Conservation (phyloP, 2,888 invertebrate species). For the Leptothorax acervorum region DNA sequence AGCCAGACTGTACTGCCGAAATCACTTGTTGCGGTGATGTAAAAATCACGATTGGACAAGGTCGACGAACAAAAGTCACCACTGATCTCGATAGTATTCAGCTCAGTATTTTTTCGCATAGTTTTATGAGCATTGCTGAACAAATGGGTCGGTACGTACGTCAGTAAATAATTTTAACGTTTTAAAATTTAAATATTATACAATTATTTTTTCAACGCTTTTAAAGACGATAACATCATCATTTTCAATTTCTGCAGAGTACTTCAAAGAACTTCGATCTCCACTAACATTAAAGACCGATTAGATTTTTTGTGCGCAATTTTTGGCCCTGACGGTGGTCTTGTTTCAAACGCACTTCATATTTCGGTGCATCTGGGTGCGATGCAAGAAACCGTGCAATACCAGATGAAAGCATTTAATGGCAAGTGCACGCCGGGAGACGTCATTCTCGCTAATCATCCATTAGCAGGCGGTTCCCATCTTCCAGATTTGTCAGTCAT, state of each 20-base stretch:
- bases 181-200: background rate
- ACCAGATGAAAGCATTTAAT: conserved; percentile 92
- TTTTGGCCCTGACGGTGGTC: conserved; percentile 98
- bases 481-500: conserved; percentile 99
- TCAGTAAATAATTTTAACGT: background rate
- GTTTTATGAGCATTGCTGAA: conserved; percentile 99
- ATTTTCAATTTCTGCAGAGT: conserved; percentile 88
- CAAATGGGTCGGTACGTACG: conserved; percentile 96
- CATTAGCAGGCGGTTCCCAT: conserved; percentile 98
- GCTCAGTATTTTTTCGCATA: conserved; percentile 98
- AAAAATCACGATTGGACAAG: conserved; percentile 89
- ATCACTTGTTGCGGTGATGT: conserved; percentile 94
- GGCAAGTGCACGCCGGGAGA: conserved; percentile 93
- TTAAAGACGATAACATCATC: background rate
- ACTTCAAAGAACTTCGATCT: conserved; percentile 98
- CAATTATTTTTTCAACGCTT: background rate
- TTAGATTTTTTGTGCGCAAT: conserved; percentile 99
- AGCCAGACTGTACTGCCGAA: conserved; percentile 94
- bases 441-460: conserved; percentile 98
- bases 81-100: conserved; percentile 96
- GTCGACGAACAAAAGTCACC: conserved; percentile 88
- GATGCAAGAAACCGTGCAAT: conserved; percentile 98
- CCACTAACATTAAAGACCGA: conserved; percentile 99
- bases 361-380: conserved; percentile 98
- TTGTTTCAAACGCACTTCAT: conserved; percentile 99